Base-by-base conservation (phyloP, 2,113 vertebrate genomes). In the Penelope pileata region DNA sequence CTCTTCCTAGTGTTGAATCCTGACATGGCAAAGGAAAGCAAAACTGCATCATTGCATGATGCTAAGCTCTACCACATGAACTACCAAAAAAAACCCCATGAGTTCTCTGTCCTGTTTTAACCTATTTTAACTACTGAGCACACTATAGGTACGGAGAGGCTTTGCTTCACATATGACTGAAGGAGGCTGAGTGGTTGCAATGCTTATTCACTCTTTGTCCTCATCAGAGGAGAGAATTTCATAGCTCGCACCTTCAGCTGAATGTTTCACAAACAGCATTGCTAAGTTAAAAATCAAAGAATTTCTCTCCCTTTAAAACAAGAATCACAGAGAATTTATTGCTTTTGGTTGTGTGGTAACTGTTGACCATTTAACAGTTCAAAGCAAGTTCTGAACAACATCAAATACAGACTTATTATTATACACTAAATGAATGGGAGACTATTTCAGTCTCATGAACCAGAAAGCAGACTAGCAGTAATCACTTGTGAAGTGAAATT, bases 401-500 rank as follows among this genome's bases (percentile, higher is more conserved):
- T 66, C 17, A 84, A n/a, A 88, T 70, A 69, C 5, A 91, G 72
- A n/a, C 26, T 75, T 87, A 54, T 93, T 75, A 83, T 80, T 90
- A 90, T 63, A 62, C 30, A n/a, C 27, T 86, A 95, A 96, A 92
- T 90, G 74, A 93, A 83, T 87, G 45, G 30, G 63, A 96, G 80
- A 92, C 91, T 91, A 84, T 92, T 94, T 97, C 76, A 84, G 60
- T 96, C 70, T 95, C 93, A 69, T 76, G 82, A 96, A 89, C 30
- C 38, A 45, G 72, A 58, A 64, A 63, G 68, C 38, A 96, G 84
- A 58, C 42, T 82, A 88, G 60, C 83, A 88, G 85, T 96, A 94
- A 96, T 96, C 76, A 83, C 78, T 94, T 97, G 83, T 73, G 85
- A 93, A 93, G 76, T 89, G 48, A 94, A 96, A 77, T 96, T 83